Conservation (phyloP, 2,113 vertebrate species). For the Pteruthius melanotis region DNA sequence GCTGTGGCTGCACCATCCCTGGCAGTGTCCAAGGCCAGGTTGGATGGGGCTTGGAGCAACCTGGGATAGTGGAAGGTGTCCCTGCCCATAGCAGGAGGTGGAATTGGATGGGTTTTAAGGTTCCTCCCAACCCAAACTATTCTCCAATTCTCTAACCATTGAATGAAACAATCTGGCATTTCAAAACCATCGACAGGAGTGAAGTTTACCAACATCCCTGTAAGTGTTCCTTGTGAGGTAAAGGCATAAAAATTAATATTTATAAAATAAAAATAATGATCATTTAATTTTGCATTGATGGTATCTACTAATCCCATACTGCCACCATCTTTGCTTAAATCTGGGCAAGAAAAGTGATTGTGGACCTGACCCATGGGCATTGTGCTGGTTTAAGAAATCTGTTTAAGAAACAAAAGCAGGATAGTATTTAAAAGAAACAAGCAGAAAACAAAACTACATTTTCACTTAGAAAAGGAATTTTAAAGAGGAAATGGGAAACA, state of each 20-base stretch:
- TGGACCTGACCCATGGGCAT: not conserved
- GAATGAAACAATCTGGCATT: not conserved
- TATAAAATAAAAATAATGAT: not conserved
- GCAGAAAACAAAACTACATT: not conserved
- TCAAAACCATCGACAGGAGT: not conserved
- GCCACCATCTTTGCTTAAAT: not conserved
- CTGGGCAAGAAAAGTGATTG: not conserved
- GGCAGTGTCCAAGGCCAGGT: not conserved
- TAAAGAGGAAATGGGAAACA: not conserved
- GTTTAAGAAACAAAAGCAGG: not conserved
- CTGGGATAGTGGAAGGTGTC: rapidly evolving
- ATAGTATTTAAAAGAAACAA: not conserved
- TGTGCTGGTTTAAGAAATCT: not conserved
- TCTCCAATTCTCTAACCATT: not conserved
- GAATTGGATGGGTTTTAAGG: no score
- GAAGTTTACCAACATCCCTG: not conserved
- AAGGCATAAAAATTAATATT: not conserved
- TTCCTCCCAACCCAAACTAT: not conserved
- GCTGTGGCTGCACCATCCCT: not conserved
- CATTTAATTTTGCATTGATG: not conserved
- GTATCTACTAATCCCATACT: not conserved
- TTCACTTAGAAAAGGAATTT: not conserved
- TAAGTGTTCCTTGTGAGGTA: not conserved
- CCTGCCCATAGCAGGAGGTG: not conserved
- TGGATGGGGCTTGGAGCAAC: rapidly evolving